phyloP scores from a whole-genome alignment of 1,140 invertebrate species.

The Brachionus rotundiformis region DNA sequence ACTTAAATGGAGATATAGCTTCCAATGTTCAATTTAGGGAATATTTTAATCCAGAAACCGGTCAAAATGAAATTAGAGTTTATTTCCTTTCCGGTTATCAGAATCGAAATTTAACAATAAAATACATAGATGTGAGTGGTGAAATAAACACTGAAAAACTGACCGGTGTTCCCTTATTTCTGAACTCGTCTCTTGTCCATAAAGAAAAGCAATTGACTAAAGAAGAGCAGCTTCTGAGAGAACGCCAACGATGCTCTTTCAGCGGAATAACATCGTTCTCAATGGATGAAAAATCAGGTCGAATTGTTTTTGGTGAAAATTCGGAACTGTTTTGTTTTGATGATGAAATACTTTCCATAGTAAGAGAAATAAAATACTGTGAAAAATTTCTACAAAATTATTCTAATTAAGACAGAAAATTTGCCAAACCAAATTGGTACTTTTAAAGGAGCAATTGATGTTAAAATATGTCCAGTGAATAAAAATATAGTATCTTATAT shows the following conservation, averaged over 20 bases:
- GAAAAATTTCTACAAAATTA: no score
- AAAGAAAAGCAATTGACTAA: constrained; percentile 48
- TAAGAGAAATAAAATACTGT: no score
- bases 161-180: constrained; percentile 19
- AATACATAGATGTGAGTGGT: constrained; percentile 6
- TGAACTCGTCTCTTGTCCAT: neutral
- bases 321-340: constrained; percentile 32
- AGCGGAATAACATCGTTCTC: constrained; percentile 37
- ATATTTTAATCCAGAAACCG: constrained; percentile 19
- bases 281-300: constrained; percentile 32
- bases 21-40: constrained; percentile 29
- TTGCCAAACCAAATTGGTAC: constrained; percentile 2
- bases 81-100: constrained; percentile 1
- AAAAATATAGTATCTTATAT: constrained; percentile 4
- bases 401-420: neutral
- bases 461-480: constrained; percentile 42
- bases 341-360: neutral
- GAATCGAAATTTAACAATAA: constrained; percentile 17
- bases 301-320: neutral
- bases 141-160: neutral
- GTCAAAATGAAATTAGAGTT: constrained; percentile 33
- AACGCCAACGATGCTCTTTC: constrained; percentile 37
- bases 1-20: constrained; percentile 22
- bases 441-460: constrained; percentile 26
- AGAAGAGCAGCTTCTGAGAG: constrained; percentile 39